Conservation (phyloP, 2,113 vertebrate species). For the Sitta europaea region DNA sequence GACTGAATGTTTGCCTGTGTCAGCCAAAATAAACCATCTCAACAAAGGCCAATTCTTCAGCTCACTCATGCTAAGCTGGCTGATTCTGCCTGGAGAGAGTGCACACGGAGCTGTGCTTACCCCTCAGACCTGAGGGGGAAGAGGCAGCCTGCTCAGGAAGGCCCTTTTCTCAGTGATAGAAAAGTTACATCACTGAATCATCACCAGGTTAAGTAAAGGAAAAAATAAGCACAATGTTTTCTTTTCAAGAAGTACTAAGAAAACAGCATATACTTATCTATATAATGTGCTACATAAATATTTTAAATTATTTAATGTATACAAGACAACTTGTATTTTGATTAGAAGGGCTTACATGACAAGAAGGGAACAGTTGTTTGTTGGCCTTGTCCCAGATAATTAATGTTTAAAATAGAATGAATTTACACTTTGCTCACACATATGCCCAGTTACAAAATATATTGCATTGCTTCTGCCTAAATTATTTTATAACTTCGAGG, state of each 20-base stretch:
- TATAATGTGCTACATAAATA: not conserved
- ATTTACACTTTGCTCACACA: not conserved
- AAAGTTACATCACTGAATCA: not conserved
- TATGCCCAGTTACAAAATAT: not conserved
- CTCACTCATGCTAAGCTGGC: not conserved
- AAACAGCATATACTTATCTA: not conserved
- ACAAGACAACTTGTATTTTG: not conserved
- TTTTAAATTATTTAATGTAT: not conserved
- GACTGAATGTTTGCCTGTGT: not conserved
- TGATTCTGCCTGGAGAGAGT: not conserved
- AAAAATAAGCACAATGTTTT: not conserved
- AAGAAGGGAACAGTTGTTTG: not conserved
- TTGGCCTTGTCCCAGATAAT: not conserved
- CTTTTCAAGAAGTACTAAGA: not conserved
- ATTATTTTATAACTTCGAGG: not conserved
- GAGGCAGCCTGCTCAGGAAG: not conserved
- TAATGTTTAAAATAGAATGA: not conserved
- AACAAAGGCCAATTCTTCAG: not conserved
- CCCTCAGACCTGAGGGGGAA: not conserved
- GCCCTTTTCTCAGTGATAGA: not conserved
- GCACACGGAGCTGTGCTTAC: not conserved
- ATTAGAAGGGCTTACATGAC: not conserved
- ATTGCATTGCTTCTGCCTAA: not conserved
- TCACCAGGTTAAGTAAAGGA: not conserved
- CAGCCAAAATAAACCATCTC: not conserved